Evolutionary conservation across 2,797 vertebrate genomes (phyloP), one percentile per base, ranked within the genome.

Genomic region (Garrulus glandarius): DNA sequence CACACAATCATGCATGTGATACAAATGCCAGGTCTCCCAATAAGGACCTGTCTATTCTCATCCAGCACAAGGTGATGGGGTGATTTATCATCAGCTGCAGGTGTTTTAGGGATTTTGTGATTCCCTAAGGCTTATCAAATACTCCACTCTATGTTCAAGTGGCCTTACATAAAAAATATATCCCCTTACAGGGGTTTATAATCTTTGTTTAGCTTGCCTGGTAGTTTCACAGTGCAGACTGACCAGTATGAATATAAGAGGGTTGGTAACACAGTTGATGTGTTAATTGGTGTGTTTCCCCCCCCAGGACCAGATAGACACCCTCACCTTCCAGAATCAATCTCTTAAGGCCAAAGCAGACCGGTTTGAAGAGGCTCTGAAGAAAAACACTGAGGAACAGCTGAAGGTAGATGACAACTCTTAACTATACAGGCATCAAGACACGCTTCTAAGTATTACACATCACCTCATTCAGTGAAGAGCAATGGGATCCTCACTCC

Each of bases 261-360:
- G 43, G 18, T 6, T 65, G 43, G 6, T 70, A 69, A 71, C 5
- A 32, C 0, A 3, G 7, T 13, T 41, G 27, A 32, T 89, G 39
- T 83, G 52, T 71, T 71, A 67, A 44, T 13, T 15, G 92, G 4
- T 90, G 53, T 89, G 29, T 68, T 7, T 96, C 43, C 12, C 53
- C 53, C 46, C 83, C 32, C 93, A 99, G 99, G 99, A 99, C 97
- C 99, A 99, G 97, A 99, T 99, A 96, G 99, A 99, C 98, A 99
- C 98, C 1, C 98, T 99, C 95, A 99, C 99, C 32, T 99, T 99
- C 98, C 99, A 99, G 98, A 99, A 99, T 75, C 98, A 99, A 23
- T 98, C 98, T 95, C 98, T 99, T 92, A 98, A 99, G 95, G 99
- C 99, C 95, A 98, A 99, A 92, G 99, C 99, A 46, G 99, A 98